Evolutionary conservation across 2,888 invertebrate genomes (phyloP).

Genomic region (Drosophila hamatofila): DNA sequence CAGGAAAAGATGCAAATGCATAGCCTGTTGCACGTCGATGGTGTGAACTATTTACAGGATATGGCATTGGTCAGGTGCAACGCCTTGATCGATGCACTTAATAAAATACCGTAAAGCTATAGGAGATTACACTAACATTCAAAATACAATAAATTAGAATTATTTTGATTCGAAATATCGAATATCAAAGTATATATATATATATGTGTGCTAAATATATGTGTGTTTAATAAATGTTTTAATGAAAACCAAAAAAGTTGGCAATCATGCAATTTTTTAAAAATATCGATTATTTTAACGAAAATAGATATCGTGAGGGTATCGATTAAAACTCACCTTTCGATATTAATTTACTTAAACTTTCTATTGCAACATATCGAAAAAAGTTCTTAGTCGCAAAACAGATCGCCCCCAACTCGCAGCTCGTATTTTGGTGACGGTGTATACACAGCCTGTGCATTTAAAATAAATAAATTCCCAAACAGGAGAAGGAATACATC

Average conservation of each 20-base stretch:
- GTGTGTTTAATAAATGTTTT: background rate
- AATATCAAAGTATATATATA: too few relatives aligned
- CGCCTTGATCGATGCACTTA: slow-evolving; percentile 23
- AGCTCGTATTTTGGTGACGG: slow-evolving; percentile 25
- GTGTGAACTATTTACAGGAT: slow-evolving; percentile 36
- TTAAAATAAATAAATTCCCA: slow-evolving; percentile 64
- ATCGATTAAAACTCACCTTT: slow-evolving; percentile 27
- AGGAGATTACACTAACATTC: background rate
- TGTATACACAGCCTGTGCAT: slow-evolving; percentile 68
- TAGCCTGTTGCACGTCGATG: slow-evolving; percentile 48
- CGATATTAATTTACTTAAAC: slow-evolving; percentile 19
- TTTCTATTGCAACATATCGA: slow-evolving; percentile 20
- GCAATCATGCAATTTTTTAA: background rate
- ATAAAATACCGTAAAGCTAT: background rate
- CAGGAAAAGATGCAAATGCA: slow-evolving; percentile 28
- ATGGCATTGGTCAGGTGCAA: slow-evolving; percentile 46
- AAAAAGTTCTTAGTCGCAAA: slow-evolving; percentile 53
- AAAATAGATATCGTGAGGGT: background rate
- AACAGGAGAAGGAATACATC: slow-evolving; percentile 63
- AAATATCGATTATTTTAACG: slow-evolving; percentile 29
- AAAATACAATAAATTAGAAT: background rate
- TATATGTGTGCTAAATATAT: background rate
- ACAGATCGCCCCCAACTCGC: slow-evolving; percentile 53
- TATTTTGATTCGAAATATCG: background rate
- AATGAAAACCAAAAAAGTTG: background rate